Evolutionary conservation across 2,113 vertebrate genomes (phyloP), one percentile per base, ranked within the genome.

Genomic region (Perca fluviatilis): DNA sequence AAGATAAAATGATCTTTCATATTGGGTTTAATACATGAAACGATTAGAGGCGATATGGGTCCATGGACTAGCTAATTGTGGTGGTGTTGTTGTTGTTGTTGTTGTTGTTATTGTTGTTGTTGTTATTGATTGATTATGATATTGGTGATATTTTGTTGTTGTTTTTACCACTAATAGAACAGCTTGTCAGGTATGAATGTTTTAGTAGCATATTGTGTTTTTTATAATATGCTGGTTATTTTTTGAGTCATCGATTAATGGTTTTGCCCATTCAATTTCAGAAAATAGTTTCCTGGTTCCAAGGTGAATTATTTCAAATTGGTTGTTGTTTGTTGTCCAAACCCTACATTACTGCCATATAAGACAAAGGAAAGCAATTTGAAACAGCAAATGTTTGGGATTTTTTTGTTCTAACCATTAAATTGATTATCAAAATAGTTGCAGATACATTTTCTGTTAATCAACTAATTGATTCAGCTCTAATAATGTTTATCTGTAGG

Each of bases 1-100:
- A 74, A 73, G 15, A 82, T 78, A 71, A 66, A 78, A 68, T 64
- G 14, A 23, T 56, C 33, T 83, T 65, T 83, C 21, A 49, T 79
- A 19, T 57, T n/a, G 21, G 27, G n/a, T 74, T 85, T 85, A 79
- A 47, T 72, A 51, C 60, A 5, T 76, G n/a, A 51, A 86, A 80
- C 19, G 11, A 11, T 16, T 23, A 4, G 49, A 27, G 36, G 33
- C 4, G 16, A 16, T 64, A 36, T 53, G 43, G 47, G 50, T 77
- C 56, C 19, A 9, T 74, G 65, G 49, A 40, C 19, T 47, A 58
- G 43, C n/a, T 68, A 15, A 30, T 71, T 79, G 6, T 68, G 13
- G 30, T 78, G 21, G 27, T 68, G 2, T 33, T 53, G 4, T 68
- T 77, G 7, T 65, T 87, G 2, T 61, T 75, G 15, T 33, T 33